Conservation (phyloP, 1,140 invertebrate species). For the Pogonomyrmex californicus region DNA sequence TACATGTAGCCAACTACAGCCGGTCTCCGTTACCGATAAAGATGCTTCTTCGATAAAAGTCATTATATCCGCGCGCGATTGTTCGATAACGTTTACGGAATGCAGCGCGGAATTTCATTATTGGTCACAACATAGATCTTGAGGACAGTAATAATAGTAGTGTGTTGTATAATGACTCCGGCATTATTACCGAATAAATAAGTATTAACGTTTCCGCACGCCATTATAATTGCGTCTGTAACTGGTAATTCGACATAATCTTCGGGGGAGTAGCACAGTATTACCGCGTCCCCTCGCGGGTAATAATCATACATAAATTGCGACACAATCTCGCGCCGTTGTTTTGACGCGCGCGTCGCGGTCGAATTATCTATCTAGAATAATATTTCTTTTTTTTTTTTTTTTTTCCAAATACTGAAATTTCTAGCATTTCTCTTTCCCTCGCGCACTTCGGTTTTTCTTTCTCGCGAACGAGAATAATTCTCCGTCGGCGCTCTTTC, state of each 20-base stretch:
- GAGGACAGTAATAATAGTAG: constrained; percentile 50
- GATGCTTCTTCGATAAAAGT: constrained; percentile 51
- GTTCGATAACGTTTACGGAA: constrained; percentile 60
- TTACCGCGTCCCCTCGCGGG: constrained; percentile 25
- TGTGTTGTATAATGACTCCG: constrained; percentile 25
- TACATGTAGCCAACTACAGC: constrained; percentile 20
- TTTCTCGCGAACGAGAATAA: neutral
- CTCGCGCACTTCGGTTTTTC: neutral
- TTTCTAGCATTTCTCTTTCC: neutral
- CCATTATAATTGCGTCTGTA: constrained; percentile 41
- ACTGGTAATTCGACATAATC: constrained; percentile 60
- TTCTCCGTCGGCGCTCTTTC: neutral
- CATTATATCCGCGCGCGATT: constrained; percentile 56
- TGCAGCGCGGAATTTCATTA: constrained; percentile 62
- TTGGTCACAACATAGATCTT: constrained; percentile 55
- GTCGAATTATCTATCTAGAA: neutral
- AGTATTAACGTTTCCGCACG: constrained; percentile 24
- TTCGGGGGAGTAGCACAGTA: neutral
- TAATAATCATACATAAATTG: constrained; percentile 66
- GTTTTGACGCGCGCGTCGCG: constrained; percentile 50
- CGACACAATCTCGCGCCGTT: constrained; percentile 40
- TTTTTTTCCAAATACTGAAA: neutral
- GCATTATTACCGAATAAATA: constrained; percentile 60
- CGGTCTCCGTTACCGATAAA: constrained; percentile 45
- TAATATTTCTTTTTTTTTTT: neutral